These are phyloP conservation scores for Microctonus brassicae DNA, from an alignment of 2,888 invertebrate genomes.

Conservation along the genomic window DNA sequence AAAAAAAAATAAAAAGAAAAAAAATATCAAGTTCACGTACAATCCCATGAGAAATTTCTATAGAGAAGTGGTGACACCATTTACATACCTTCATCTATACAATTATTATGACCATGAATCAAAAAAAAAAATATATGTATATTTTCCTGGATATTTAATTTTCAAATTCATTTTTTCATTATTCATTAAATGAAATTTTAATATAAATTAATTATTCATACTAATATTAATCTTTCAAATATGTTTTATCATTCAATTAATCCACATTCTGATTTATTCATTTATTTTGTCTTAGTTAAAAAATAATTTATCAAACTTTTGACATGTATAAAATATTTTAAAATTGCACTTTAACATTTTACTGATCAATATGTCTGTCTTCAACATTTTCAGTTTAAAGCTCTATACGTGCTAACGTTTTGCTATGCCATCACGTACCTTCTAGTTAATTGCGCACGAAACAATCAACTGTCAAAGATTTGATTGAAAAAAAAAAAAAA, in stretches of 20 bases:
- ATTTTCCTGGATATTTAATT: not conserved
- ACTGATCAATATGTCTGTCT: constrained; percentile 31
- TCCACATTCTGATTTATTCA: too few relatives aligned
- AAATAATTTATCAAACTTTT: not conserved
- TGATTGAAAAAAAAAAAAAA: not conserved
- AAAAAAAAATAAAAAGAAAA: not conserved
- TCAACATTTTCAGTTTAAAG: constrained; percentile 15
- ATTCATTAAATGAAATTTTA: too few relatives aligned
- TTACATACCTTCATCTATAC: constrained; percentile 1
- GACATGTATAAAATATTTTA: too few relatives aligned
- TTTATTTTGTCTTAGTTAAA: too few relatives aligned
- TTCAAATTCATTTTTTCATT: not conserved
- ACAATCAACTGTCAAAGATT: constrained; percentile 18
- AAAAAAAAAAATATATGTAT: not conserved
- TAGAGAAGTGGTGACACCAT: constrained; percentile 15
- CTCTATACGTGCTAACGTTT: constrained; percentile 21
- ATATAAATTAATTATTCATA: too few relatives aligned
- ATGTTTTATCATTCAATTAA: too few relatives aligned
- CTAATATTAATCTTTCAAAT: too few relatives aligned
- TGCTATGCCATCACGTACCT: not conserved
- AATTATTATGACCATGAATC: constrained; percentile 4
- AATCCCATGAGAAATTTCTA: constrained; percentile 6
- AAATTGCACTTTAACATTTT: constrained; percentile 25
- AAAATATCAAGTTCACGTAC: not conserved
- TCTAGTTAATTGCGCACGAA: constrained; percentile 13